Percentiles rank a stretch among this genome's conserved stretches.
Evolutionary conservation across 2,888 invertebrate species (phyloP).

Genomic region (Litoditis marina): DNA sequence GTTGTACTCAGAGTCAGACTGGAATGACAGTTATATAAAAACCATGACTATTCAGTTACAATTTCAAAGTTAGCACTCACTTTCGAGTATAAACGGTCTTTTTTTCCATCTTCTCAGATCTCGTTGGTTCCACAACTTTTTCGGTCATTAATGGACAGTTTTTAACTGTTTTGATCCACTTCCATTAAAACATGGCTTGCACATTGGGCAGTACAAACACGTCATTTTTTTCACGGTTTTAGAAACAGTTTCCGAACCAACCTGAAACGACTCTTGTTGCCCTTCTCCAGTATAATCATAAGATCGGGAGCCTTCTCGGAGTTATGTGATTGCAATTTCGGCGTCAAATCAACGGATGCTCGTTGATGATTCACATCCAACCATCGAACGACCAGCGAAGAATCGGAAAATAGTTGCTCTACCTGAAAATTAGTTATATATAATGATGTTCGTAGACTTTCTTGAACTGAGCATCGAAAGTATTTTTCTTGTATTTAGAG

Average conservation of each 20-base stretch:
- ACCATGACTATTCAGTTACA: too few relatives aligned
- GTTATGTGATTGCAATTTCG: not conserved
- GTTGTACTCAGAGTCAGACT: conserved; percentile 25
- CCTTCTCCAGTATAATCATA: conserved; percentile 10
- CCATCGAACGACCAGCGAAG: conserved; percentile 28
- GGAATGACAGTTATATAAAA: too few relatives aligned
- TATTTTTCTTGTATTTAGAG: too few relatives aligned
- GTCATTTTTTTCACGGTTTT: conserved; percentile 11
- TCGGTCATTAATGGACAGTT: too few relatives aligned
- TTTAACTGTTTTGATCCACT: too few relatives aligned
- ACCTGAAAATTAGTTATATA: conserved; percentile 19
- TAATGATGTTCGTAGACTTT: too few relatives aligned
- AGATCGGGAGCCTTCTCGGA: not conserved
- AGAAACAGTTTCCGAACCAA: conserved; percentile 16
- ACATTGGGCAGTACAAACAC: too few relatives aligned
- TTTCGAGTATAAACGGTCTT: too few relatives aligned
- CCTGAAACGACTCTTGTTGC: conserved; percentile 7
- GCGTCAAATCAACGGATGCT: conserved; percentile 27
- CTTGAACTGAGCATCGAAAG: not conserved
- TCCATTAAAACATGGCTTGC: too few relatives aligned
- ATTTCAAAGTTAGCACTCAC: too few relatives aligned
- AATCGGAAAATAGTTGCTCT: conserved; percentile 16
- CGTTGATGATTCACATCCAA: conserved; percentile 27
- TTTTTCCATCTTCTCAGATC: too few relatives aligned
- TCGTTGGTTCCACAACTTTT: too few relatives aligned